These are phyloP conservation scores for Drosophila percnosoma DNA, from an alignment of 2,888 invertebrate genomes.

Conservation along the genomic window DNA sequence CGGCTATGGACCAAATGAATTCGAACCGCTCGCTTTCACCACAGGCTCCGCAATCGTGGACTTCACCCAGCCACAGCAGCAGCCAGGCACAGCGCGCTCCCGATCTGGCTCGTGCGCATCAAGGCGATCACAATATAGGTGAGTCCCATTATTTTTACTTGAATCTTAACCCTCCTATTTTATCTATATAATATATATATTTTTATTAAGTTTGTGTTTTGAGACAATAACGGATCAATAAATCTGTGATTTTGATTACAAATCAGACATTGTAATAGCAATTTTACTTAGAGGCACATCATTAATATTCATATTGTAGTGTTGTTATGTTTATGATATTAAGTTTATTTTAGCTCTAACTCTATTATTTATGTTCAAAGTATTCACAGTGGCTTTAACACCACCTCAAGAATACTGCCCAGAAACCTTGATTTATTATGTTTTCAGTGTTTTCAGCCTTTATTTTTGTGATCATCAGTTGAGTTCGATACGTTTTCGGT, in stretches of 20 bases:
- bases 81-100: slow-evolving; percentile 82
- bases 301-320: background rate
- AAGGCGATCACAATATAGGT: slow-evolving; percentile 85
- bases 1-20: slow-evolving; percentile 85
- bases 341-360: slow-evolving; percentile 27
- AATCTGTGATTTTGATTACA: background rate
- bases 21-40: slow-evolving; percentile 85
- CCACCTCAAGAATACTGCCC: slow-evolving; percentile 4
- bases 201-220: background rate
- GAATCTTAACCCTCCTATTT: background rate
- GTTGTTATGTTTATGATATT: slow-evolving; percentile 4
- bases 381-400: slow-evolving; percentile 1
- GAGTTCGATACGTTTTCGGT: slow-evolving; percentile 54
- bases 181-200: background rate
- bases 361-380: slow-evolving; percentile 22
- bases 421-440: slow-evolving; percentile 6
- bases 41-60: slow-evolving; percentile 84
- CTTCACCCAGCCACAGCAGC: slow-evolving; percentile 85
- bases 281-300: background rate
- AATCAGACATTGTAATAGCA: background rate
- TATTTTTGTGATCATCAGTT: slow-evolving; percentile 38
- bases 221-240: background rate
- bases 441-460: slow-evolving; percentile 46
- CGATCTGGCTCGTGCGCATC: slow-evolving; percentile 85
- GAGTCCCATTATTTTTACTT: slow-evolving; percentile 37